Evolutionary conservation across 2,797 vertebrate genomes (phyloP).

Genomic region (Alauda arvensis): DNA sequence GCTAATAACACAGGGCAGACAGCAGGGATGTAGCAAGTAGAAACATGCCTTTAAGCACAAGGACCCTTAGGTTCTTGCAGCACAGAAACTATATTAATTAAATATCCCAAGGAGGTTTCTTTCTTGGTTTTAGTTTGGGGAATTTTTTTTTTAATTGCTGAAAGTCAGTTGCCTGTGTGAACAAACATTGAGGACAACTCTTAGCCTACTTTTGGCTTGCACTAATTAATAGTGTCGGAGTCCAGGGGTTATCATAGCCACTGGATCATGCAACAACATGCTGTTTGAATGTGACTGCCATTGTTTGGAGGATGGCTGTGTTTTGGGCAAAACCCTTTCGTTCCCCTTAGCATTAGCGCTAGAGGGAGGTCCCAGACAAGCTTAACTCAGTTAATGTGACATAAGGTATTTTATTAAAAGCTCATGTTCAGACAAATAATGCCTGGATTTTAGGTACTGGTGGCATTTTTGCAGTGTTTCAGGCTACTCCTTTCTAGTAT

Average conservation of each 20-base stretch:
- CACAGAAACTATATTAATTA: neutral
- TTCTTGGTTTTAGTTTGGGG: neutral
- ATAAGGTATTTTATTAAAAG: neutral
- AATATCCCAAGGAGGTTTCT: neutral
- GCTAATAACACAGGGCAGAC: neutral
- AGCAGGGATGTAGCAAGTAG: neutral
- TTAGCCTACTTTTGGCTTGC: neutral
- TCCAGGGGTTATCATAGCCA: neutral
- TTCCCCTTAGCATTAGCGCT: neutral
- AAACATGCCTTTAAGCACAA: neutral
- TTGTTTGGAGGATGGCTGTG: neutral
- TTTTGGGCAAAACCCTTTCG: neutral
- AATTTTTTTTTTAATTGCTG: neutral
- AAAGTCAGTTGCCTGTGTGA: neutral
- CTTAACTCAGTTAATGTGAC: neutral
- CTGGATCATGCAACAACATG: neutral
- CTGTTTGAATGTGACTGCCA: neutral
- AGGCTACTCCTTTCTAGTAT: neutral
- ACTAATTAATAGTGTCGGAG: neutral
- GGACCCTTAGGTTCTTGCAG: neutral
- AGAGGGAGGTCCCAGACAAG: neutral
- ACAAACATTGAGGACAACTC: neutral
- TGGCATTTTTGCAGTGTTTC: neutral
- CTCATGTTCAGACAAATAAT: neutral
- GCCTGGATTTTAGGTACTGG: neutral